Conservation (phyloP, 2,113 vertebrate genomes). For the Scomber scombrus region DNA sequence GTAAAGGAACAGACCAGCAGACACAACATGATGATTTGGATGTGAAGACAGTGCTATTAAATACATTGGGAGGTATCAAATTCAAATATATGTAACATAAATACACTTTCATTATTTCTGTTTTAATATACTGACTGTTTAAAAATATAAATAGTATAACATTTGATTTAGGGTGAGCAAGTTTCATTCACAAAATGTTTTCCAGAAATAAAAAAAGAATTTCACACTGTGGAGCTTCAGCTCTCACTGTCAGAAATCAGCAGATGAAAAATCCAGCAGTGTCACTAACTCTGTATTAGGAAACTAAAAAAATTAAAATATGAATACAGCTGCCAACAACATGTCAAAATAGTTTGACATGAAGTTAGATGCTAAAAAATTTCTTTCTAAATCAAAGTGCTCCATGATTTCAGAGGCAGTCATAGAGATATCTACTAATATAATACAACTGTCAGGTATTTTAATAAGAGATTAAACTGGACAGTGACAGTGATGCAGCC, state of each 20-base stretch:
- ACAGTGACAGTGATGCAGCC: not conserved
- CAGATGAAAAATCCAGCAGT: not conserved
- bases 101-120: too few species aligned
- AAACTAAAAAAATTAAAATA: not conserved
- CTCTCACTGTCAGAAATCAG: not conserved
- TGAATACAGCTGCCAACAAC: not conserved
- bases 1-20: too few species aligned
- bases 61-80: too few species aligned
- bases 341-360: not conserved
- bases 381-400: conserved; percentile 5
- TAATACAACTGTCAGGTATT: not conserved
- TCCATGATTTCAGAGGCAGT: not conserved
- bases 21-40: too few species aligned
- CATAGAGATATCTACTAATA: too few species aligned
- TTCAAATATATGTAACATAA: too few species aligned
- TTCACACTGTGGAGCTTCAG: not conserved
- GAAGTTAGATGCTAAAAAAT: not conserved
- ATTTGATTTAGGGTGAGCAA: not conserved
- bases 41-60: too few species aligned
- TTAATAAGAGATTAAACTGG: not conserved
- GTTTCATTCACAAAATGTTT: not conserved
- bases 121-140: too few species aligned
- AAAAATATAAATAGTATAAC: too few species aligned
- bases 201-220: not conserved
- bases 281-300: not conserved